Base-by-base conservation (phyloP, 2,888 invertebrate species). In the Zele albiditarsus region DNA sequence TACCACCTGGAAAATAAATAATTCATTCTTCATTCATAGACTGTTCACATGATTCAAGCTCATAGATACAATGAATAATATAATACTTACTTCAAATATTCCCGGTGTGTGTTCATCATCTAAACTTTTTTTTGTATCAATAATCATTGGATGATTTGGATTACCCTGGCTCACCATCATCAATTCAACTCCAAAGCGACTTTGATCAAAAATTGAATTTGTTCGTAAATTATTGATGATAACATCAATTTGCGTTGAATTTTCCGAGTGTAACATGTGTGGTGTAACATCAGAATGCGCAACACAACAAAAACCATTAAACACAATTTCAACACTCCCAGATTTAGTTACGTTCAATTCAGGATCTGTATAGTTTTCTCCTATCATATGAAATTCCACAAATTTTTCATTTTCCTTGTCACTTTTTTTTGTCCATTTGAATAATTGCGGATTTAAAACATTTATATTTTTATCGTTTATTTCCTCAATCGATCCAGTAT, bases 81-180 rank as follows among this genome's bases (percentile, higher is more conserved):
- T 60, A 25, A 5, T 67, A 72, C n/a, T 82, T 83, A 94, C 94
- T 90, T 92, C 92, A 84, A 94, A 95, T 66, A 94, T 92, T 0
- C 94, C 94, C 0, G 94, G 94, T n/a, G 94, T 92, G 80, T 94
- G 93, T 84, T 94, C 94, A 83, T 95, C 95, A 82, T 94, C 94
- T 73, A 94, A 84, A 74, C 92, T 93, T 85, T 91, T 92, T 78
- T 91, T 89, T 77, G 90, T 87, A 20, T 86, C 87, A 4, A 90
- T 84, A 8, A 80, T 83, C 88, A 93, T 90, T 1, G 86, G 84
- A n/a, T 89, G 87, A 1, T 84, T 82, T 0, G 80, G 80, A n/a
- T 85, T 79, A 75, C 92, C 92, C 0, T 89, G 90, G 79, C 91
- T 91, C 46, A 92, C 89, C 20, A 93, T 82, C 3, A 91, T 82